Percentiles rank a stretch among this genome's conserved stretches.
Evolutionary conservation across 2,113 vertebrate species (phyloP).

Genomic region (Trogon surrucura): DNA sequence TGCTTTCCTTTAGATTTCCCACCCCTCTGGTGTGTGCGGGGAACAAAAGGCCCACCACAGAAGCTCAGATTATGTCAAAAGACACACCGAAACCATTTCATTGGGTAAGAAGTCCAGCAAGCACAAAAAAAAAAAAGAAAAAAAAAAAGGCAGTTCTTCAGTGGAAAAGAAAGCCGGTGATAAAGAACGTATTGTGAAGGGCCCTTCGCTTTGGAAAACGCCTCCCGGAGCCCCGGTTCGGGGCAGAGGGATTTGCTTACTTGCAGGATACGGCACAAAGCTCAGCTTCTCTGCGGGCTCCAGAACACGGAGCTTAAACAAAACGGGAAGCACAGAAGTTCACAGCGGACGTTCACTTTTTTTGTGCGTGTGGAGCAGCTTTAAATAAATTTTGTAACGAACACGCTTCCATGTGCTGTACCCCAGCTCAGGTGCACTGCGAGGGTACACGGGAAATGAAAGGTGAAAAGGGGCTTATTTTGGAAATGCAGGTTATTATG

Average conservation of each 20-base stretch:
- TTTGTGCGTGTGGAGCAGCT: neutral
- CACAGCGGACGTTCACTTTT: neutral
- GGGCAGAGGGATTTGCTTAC: neutral
- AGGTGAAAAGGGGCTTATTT: neutral
- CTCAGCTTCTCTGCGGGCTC: neutral
- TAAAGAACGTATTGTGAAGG: neutral
- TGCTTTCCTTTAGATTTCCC: slow-evolving; percentile 4
- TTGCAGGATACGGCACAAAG: neutral
- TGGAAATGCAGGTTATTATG: neutral
- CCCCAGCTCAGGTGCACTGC: neutral
- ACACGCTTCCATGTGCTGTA: neutral
- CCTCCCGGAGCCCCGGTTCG: neutral
- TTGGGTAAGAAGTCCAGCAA: neutral
- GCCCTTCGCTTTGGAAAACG: neutral
- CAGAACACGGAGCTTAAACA: neutral
- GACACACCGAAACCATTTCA: neutral
- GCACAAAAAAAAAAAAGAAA: neutral
- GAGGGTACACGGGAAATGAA: neutral
- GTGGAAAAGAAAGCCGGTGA: neutral
- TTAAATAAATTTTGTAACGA: neutral
- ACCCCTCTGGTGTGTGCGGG: neutral
- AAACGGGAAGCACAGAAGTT: neutral
- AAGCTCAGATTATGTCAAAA: neutral
- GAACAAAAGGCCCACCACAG: slow-evolving; percentile 10
- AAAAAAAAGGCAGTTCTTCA: neutral